Evolutionary conservation across 2,797 vertebrate species (phyloP).

Genomic region (Sylvia borin): DNA sequence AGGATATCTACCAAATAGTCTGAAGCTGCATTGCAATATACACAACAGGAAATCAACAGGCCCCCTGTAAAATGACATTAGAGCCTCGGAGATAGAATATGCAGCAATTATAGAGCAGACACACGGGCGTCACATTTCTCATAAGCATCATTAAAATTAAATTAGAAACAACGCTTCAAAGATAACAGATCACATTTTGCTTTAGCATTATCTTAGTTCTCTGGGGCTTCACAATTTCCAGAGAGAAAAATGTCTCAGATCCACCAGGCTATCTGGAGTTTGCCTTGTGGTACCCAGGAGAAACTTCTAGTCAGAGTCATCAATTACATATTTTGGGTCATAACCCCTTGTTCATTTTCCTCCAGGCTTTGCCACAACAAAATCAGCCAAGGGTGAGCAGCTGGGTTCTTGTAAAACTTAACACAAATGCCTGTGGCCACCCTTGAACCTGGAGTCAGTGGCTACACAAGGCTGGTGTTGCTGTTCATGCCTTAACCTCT

Average conservation of each 20-base stretch:
- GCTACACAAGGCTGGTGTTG: rapidly evolving
- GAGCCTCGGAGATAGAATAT: neutral
- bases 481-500: neutral
- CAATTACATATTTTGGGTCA: neutral
- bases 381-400: neutral
- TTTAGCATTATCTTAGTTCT: constrained; percentile 19
- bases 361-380: neutral
- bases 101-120: constrained; percentile 30
- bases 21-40: neutral
- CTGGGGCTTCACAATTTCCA: constrained; percentile 1
- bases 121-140: constrained; percentile 1
- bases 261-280: neutral
- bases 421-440: neutral
- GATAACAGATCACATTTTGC: constrained; percentile 14
- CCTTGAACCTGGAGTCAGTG: neutral
- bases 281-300: neutral
- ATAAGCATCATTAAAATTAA: constrained; percentile 46
- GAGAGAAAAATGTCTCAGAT: neutral
- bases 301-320: neutral
- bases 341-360: neutral
- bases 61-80: neutral
- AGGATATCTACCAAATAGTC: neutral
- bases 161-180: constrained; percentile 27
- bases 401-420: neutral
- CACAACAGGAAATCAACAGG: constrained; percentile 15